Evolutionary conservation across 2,888 invertebrate species (phyloP).

Genomic region (Drosophila gaucha): DNA sequence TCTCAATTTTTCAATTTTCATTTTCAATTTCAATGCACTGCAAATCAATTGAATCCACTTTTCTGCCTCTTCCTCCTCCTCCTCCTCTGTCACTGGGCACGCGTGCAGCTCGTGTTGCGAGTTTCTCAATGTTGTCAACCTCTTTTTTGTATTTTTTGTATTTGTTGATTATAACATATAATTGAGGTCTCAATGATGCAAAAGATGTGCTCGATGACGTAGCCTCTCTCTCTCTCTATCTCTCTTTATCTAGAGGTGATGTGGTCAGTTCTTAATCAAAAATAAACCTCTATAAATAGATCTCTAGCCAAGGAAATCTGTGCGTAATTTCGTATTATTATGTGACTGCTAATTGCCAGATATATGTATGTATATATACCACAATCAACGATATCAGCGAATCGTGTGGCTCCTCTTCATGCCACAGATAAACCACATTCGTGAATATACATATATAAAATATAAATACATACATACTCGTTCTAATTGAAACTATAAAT

Average conservation of each 20-base stretch:
- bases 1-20: slow-evolving; percentile 35
- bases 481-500: slow-evolving; percentile 29
- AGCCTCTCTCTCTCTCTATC: neutral
- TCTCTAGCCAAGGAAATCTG: slow-evolving; percentile 4
- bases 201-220: slow-evolving; percentile 8
- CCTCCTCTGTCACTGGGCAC: slow-evolving; percentile 29
- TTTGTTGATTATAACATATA: too few relatives aligned
- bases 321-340: slow-evolving; percentile 4
- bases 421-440: neutral
- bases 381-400: slow-evolving; percentile 1
- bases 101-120: slow-evolving; percentile 58
- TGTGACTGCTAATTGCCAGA: slow-evolving; percentile 2
- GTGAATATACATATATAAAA: neutral
- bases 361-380: neutral
- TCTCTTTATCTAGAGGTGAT: slow-evolving; percentile 4
- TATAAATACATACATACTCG: neutral
- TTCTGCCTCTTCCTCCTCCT: too few relatives aligned
- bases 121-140: slow-evolving; percentile 11
- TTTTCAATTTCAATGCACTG: slow-evolving; percentile 51
- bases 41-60: slow-evolving; percentile 39
- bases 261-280: slow-evolving; percentile 8
- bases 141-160: neutral
- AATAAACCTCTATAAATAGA: slow-evolving; percentile 25
- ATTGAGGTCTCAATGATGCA: neutral
- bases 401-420: neutral